Conservation (phyloP, 1,140 invertebrate genomes). For the Rhyzopertha dominica region DNA sequence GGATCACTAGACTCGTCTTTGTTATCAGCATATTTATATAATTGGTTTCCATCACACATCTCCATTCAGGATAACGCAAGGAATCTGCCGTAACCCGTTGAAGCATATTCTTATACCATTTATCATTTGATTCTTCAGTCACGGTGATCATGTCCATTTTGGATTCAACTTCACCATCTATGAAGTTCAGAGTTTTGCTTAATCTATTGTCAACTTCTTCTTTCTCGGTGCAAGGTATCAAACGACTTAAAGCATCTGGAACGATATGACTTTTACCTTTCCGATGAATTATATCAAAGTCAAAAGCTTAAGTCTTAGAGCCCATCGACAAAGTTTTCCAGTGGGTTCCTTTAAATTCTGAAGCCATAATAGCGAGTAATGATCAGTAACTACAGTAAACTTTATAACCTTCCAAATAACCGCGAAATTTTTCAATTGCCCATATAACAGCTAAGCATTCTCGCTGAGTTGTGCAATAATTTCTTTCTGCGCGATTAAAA, state of each 20-base stretch:
- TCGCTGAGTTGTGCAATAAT: too few relatives aligned
- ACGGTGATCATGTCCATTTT: too few relatives aligned
- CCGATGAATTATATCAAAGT: slow-evolving; percentile 42
- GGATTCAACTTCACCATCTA: too few relatives aligned
- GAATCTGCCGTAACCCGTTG: not conserved
- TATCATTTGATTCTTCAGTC: slow-evolving; percentile 1
- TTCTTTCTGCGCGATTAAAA: too few relatives aligned
- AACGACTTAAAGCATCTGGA: slow-evolving; percentile 40
- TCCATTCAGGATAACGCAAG: not conserved
- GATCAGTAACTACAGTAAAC: slow-evolving; percentile 49
- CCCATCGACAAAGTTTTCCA: slow-evolving; percentile 45
- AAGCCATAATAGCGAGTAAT: slow-evolving; percentile 46
- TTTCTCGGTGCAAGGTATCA: too few relatives aligned
- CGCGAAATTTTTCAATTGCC: slow-evolving; percentile 42
- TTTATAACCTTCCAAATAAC: slow-evolving; percentile 43
- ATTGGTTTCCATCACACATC: not conserved
- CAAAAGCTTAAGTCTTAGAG: slow-evolving; percentile 41
- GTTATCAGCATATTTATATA: not conserved
- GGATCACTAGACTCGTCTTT: not conserved
- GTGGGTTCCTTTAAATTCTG: slow-evolving; percentile 41
- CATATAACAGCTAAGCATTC: slow-evolving; percentile 45
- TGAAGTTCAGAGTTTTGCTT: too few relatives aligned
- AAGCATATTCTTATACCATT: slow-evolving; percentile 4
- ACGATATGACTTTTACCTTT: slow-evolving; percentile 31
- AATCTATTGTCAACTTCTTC: too few relatives aligned